Percentiles rank a stretch among this genome's conserved stretches.
phyloP scores from a whole-genome alignment of 2,113 vertebrate species.

The Phyllostomus discolor region DNA sequence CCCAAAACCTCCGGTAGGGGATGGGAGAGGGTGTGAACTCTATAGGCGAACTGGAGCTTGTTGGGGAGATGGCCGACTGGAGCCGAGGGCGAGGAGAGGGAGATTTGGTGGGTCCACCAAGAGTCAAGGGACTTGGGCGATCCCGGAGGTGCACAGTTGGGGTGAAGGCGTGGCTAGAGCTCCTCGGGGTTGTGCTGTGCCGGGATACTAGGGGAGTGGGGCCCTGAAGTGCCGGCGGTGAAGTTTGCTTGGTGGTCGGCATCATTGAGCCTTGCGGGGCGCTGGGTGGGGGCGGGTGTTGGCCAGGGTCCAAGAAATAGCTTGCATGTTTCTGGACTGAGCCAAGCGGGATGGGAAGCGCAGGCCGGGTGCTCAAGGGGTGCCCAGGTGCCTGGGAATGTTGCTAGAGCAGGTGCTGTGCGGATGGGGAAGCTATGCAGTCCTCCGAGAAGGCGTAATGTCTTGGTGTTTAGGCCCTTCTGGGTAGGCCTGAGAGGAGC shows the following conservation, averaged over 20 bases:
- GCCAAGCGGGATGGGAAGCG: no score
- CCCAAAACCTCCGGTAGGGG: background rate
- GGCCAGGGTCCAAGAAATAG: accelerated
- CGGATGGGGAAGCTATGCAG: background rate
- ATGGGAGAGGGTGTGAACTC: background rate
- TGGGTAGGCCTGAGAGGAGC: no score
- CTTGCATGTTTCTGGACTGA: background rate
- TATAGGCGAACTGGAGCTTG: background rate
- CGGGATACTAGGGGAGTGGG: accelerated
- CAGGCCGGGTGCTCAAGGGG: accelerated
- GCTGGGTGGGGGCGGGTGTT: background rate
- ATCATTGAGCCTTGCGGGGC: accelerated
- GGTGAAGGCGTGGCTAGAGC: background rate
- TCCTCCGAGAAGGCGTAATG: background rate
- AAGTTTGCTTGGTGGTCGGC: background rate
- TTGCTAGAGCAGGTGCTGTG: background rate
- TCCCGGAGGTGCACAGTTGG: background rate
- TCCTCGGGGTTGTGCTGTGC: accelerated
- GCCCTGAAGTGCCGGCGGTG: background rate
- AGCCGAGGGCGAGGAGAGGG: background rate
- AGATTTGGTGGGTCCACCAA: no score
- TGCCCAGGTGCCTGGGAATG: no score
- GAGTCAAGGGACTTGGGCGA: background rate
- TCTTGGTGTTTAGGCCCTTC: background rate
- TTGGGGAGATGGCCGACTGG: background rate